phyloP scores from a whole-genome alignment of 2,797 vertebrate species.

The Phoxinus dragarum region DNA sequence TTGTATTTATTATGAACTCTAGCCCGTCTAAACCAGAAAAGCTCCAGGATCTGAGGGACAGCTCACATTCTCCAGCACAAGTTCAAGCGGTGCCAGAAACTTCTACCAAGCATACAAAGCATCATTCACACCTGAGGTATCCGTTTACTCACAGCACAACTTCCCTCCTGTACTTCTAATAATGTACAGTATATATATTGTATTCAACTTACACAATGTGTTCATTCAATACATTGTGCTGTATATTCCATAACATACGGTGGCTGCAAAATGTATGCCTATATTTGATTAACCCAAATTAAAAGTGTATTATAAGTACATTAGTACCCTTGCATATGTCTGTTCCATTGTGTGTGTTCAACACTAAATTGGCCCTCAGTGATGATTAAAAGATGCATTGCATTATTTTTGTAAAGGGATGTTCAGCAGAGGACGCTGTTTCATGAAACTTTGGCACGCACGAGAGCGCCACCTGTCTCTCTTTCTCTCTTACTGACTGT shows the following conservation, averaged over 20 bases:
- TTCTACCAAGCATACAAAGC: neutral
- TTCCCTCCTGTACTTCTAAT: neutral
- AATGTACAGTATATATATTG: neutral
- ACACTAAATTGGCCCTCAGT: neutral
- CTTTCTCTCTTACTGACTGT: neutral
- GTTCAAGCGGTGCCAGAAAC: neutral
- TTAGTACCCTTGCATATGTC: neutral
- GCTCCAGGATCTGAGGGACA: neutral
- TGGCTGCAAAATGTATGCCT: neutral
- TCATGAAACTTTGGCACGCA: neutral
- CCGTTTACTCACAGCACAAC: neutral
- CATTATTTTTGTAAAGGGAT: neutral
- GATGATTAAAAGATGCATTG: neutral
- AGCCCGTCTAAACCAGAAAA: neutral
- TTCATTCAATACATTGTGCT: neutral
- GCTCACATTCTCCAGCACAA: neutral
- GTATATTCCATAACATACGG: neutral
- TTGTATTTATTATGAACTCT: neutral
- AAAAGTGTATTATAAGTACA: neutral
- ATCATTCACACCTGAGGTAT: neutral
- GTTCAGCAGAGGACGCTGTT: conserved; percentile 19
- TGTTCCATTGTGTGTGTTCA: neutral
- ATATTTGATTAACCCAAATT: neutral
- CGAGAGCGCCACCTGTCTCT: neutral
- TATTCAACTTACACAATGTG: neutral